Base-by-base conservation (phyloP, 2,797 vertebrate species). In the Mormyrops boulengeri region DNA sequence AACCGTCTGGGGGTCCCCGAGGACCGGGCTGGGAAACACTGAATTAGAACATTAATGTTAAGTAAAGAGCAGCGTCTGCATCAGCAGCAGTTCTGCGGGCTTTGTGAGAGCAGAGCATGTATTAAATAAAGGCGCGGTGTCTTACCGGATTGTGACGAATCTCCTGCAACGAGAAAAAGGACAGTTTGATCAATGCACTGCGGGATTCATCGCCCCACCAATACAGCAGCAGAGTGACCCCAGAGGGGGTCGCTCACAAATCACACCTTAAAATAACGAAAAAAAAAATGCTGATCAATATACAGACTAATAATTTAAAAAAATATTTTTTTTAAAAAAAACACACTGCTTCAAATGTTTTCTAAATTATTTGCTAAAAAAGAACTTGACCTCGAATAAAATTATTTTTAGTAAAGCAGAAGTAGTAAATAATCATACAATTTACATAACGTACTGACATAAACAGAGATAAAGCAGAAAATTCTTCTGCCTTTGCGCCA, bases 151-250 rank as follows among this genome's bases (percentile, higher is more conserved):
- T 88, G 89, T 19, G 86, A 91, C 53, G 89, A 85, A 22, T 91
- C 89, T 12, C 88, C 91, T 91, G 91, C 80, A 89, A 89, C 47
- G 88, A 87, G 19, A 89, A 90, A 89, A 57, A 77, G 89, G 62
- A 90, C 12, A 62, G 30, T 62, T 80, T 22, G 44, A 41, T 88
- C 62, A 90, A 53, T 62, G 88, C 52, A 89, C 34, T 55, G 88
- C 34, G 17, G 52, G 84, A 49, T 53, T 85, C 84, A 85, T 53
- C 47, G 19, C n/a, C 84, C 5, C 22, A 4, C 47, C 84, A 50
- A 30, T 44, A n/a, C 22, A 85, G 8, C 22, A 62, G n/a, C n/a
- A 62, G 8, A 62, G 60, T 62, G 60, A 62, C 47, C 50, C 47
- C 47, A 14, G 47, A n/a, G n/a, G 73, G 34, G 9, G 34, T 44